Evolutionary conservation across 2,888 invertebrate genomes (phyloP).

Genomic region (Ennomos quercinarius): DNA sequence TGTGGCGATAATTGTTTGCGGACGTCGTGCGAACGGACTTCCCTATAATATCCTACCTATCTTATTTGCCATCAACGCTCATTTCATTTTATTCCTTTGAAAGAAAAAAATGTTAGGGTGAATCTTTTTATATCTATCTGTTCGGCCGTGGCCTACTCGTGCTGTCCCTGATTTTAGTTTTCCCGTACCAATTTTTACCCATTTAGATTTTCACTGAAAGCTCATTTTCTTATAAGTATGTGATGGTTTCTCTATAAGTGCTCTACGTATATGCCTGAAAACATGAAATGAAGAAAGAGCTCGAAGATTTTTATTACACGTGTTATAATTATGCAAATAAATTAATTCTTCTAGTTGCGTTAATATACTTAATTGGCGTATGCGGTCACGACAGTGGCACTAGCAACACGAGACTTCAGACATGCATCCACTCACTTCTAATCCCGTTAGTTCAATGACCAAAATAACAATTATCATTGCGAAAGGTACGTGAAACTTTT

Average conservation of each 20-base stretch:
- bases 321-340: slow-evolving; percentile 4
- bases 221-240: too few species aligned
- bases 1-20: slow-evolving; percentile 16
- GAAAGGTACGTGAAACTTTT: slow-evolving; percentile 64
- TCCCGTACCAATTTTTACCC: too few species aligned
- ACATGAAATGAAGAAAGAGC: too few species aligned
- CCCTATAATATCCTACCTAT: slow-evolving; percentile 33
- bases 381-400: slow-evolving; percentile 41
- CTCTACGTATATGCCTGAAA: too few species aligned
- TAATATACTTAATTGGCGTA: slow-evolving; percentile 36
- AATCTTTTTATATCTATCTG: slow-evolving; percentile 24
- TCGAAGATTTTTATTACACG: too few species aligned
- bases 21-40: slow-evolving; percentile 30
- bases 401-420: slow-evolving; percentile 49
- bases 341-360: slow-evolving; percentile 8
- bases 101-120: slow-evolving; percentile 40
- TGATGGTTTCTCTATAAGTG: neutral
- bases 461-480: slow-evolving; percentile 62
- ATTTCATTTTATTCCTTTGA: slow-evolving; percentile 41
- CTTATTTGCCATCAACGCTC: slow-evolving; percentile 47
- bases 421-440: slow-evolving; percentile 59
- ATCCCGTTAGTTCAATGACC: slow-evolving; percentile 77
- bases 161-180: slow-evolving; percentile 18
- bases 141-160: slow-evolving; percentile 15
- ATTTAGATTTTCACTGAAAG: too few species aligned